Evolutionary conservation across 2,888 invertebrate species (phyloP), one percentile per base, ranked within the genome.

Genomic region (Monochamus alternatus): DNA sequence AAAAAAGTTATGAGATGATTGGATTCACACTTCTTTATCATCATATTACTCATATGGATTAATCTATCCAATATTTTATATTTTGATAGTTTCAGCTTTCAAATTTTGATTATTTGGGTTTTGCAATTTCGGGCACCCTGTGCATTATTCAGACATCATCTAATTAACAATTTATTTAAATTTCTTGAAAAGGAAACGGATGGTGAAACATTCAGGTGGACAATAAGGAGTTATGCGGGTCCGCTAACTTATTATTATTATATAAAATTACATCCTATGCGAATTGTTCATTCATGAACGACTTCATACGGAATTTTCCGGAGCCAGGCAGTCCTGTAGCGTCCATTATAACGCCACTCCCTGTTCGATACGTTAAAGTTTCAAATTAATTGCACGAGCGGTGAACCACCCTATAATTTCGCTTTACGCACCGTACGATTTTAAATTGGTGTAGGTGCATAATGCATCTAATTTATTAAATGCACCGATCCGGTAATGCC

Each of bases 231-330:
- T 84, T 83, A 80, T 85, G 85, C 85, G 85, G 85, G 84, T 80
- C 79, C 77, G 75, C 75, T 75, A 83, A 85, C 83, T 75, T 82
- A 76, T 83, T 82, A 85, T 84, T 84, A 84, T 78, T 84, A 83
- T 85, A 85, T 84, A 83, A 85, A 85, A 84, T 84, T 85, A 83
- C 84, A 81, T 75, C 82, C 81, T 79, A 81, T 79, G 81, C 82
- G 79, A 83, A 83, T 82, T 83, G 82, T 84, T 82, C 83, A 84
- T 84, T 82, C 83, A 83, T 82, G 80, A 79, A 78, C 77, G 79
- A 78, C 76, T 78, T 77, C 72, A 67, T 74, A 64, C 14, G 74
- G 22, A 55, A n/a, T n/a, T n/a, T 55, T n/a, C n/a, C 7, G 59
- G 55, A 44, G 14, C 62, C 44, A 47, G 12, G 64, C 59, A 55